A percentile compares a stretch with the other conserved stretches of the same genome.
These are phyloP conservation scores for Sardinella longiceps DNA, from an alignment of 2,797 vertebrate genomes.

Conservation along the genomic window DNA sequence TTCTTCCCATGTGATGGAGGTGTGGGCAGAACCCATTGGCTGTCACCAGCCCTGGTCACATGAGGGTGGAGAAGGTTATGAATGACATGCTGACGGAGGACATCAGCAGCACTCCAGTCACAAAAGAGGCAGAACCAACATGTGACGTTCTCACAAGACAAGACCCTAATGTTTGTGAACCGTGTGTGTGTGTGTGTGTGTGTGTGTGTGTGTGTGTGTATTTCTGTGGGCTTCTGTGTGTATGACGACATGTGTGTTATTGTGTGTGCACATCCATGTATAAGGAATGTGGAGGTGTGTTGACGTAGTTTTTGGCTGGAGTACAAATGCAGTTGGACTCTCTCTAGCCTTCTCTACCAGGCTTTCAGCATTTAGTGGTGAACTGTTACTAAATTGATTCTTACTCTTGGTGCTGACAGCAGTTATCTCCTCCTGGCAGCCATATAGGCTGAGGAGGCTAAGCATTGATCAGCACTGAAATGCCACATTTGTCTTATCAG, in stretches of 20 bases:
- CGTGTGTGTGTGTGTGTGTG: neutral
- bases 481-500: slow-evolving; percentile 29
- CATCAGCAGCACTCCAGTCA: neutral
- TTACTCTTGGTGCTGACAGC: neutral
- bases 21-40: neutral
- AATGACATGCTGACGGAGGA: slow-evolving; percentile 1
- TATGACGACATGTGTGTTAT: neutral
- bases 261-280: neutral
- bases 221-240: too few species aligned
- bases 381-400: slow-evolving; percentile 18
- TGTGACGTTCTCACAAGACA: neutral
- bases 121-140: neutral
- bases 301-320: neutral
- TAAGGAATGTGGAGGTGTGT: neutral
- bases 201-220: neutral
- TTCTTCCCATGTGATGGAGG: slow-evolving; percentile 2
- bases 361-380: neutral
- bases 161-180: neutral
- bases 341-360: neutral
- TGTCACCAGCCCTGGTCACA: neutral
- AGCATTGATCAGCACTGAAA: slow-evolving; percentile 16
- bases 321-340: neutral
- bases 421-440: neutral
- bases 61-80: neutral
- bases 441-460: slow-evolving; percentile 23